Evolutionary conservation across 2,113 vertebrate species (phyloP).

Genomic region (Coryphaenoides rupestris): DNA sequence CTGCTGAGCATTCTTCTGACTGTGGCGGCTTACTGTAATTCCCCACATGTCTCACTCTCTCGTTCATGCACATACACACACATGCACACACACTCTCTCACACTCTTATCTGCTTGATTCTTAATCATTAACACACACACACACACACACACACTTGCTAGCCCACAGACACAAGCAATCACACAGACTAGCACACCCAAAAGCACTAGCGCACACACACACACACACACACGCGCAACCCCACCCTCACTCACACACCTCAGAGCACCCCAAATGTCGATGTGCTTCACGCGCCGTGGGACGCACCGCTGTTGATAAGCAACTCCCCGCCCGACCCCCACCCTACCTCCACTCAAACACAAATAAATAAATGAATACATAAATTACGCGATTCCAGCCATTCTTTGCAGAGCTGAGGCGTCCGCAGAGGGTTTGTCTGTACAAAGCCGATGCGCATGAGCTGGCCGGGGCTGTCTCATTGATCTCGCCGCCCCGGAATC

Average conservation of each 20-base stretch:
- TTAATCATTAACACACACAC: too few species aligned
- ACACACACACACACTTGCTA: conserved; percentile 13
- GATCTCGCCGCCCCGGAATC: conserved; percentile 61
- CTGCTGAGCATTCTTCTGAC: background rate
- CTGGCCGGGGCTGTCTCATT: conserved; percentile 64
- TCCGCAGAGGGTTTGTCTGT: conserved; percentile 62
- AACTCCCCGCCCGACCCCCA: conserved; percentile 11
- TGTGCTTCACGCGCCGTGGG: conserved; percentile 49
- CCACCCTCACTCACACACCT: conserved; percentile 20
- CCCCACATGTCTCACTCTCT: conserved; percentile 15
- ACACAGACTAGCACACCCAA: background rate
- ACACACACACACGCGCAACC: conserved; percentile 2
- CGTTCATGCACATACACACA: too few species aligned
- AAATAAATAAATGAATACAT: background rate
- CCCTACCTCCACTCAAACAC: conserved; percentile 3
- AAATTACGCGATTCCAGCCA: conserved; percentile 54
- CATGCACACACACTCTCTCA: too few species aligned
- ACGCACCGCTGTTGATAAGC: conserved; percentile 54
- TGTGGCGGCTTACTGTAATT: conserved; percentile 30
- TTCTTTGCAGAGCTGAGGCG: conserved; percentile 63
- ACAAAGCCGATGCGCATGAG: conserved; percentile 66
- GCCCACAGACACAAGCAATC: background rate
- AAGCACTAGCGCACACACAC: background rate
- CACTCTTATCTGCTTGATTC: too few species aligned
- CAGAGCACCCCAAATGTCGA: conserved; percentile 35